These are phyloP conservation scores for Crotalus tigris DNA, from an alignment of 2,113 vertebrate genomes.

Conservation along the genomic window DNA sequence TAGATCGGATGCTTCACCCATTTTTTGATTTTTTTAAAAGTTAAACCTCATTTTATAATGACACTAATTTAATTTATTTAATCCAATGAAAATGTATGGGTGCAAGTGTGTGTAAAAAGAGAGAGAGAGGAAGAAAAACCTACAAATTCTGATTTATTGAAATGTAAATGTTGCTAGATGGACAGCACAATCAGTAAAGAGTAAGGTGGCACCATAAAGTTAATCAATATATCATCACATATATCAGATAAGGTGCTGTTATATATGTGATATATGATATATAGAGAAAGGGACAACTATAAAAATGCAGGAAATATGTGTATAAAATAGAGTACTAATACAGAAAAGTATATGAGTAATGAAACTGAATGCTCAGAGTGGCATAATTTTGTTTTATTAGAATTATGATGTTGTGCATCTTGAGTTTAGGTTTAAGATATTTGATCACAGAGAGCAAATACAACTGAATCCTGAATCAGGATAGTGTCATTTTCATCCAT, in stretches of 20 bases:
- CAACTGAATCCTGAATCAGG: background rate
- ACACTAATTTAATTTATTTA: background rate
- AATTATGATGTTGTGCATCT: background rate
- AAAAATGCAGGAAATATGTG: background rate
- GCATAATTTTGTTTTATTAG: background rate
- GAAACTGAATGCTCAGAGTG: background rate
- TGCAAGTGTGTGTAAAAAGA: no score
- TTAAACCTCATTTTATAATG: background rate
- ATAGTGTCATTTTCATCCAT: no score
- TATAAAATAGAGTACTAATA: background rate
- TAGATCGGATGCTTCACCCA: no score
- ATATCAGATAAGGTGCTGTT: no score
- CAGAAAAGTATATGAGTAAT: background rate
- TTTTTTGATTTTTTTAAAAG: background rate
- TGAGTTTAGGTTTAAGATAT: background rate
- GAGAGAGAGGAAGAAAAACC: background rate
- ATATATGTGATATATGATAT: no score
- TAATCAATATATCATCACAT: no score
- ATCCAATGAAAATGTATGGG: background rate
- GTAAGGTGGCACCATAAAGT: no score
- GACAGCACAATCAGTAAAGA: no score
- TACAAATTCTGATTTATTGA: background rate
- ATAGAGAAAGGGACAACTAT: no score
- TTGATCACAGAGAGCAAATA: background rate
- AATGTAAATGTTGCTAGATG: no score